A percentile compares a stretch with the other conserved stretches of the same genome.
phyloP scores from a whole-genome alignment of 2,113 vertebrate species.

The Strigops habroptila region DNA sequence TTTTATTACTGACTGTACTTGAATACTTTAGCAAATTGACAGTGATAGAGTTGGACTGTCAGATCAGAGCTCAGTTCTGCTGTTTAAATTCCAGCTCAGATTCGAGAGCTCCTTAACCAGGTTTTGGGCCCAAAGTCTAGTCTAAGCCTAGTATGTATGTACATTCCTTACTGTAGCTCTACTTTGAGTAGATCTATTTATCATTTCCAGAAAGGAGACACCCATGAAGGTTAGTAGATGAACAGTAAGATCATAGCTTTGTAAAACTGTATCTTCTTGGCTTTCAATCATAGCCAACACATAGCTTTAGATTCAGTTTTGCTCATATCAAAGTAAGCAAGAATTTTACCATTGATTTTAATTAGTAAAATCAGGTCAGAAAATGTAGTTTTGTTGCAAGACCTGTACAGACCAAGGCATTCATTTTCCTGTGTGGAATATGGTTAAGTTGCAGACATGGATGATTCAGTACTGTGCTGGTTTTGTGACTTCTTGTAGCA shows the following conservation, averaged over 20 bases:
- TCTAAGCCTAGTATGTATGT: not conserved
- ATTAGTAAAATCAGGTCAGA: not conserved
- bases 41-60: not conserved
- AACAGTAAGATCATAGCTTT: not conserved
- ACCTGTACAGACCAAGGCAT: not conserved
- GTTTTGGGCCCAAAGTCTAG: not conserved
- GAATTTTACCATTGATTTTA: not conserved
- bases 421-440: not conserved
- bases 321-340: not conserved
- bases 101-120: not conserved
- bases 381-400: not conserved
- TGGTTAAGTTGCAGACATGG: not conserved
- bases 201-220: not conserved
- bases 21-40: not conserved
- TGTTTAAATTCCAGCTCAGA: not conserved
- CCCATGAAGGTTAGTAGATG: not conserved
- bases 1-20: not conserved
- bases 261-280: not conserved
- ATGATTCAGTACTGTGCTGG: not conserved
- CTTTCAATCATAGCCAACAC: not conserved
- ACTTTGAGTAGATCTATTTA: not conserved
- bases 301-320: not conserved
- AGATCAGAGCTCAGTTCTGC: not conserved
- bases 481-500: not conserved
- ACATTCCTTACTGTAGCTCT: not conserved